Percentiles rank a stretch among this genome's conserved stretches.
These are phyloP conservation scores for Dissostichus mawsoni DNA, from an alignment of 2,113 vertebrate genomes.

Conservation along the genomic window DNA sequence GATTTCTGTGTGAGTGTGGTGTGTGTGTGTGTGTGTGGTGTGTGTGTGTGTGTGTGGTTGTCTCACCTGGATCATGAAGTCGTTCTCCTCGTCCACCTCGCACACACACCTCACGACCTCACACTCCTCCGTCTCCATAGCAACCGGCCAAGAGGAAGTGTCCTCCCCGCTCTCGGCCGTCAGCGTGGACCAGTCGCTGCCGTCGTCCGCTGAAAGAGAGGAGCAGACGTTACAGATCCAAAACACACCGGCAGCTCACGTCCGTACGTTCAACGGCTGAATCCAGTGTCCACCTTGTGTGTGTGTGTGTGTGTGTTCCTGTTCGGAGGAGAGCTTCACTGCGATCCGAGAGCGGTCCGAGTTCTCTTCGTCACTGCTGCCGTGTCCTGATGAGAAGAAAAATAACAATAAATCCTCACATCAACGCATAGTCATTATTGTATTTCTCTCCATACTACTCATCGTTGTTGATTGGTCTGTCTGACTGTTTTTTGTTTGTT, in stretches of 20 bases:
- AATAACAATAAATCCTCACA: rapidly evolving
- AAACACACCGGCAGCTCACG: not conserved
- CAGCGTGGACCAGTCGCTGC: constrained; percentile 93
- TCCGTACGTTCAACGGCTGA: not conserved
- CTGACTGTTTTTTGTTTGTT: no score
- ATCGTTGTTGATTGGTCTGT: no score
- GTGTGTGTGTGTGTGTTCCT: constrained; percentile 28
- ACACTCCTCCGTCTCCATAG: constrained; percentile 84
- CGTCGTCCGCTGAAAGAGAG: constrained; percentile 84
- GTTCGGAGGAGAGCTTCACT: constrained; percentile 81
- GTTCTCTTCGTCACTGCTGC: constrained; percentile 88
- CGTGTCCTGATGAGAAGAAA: constrained; percentile 72
- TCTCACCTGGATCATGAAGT: constrained; percentile 98
- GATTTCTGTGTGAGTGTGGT: not conserved
- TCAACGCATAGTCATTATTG: not conserved
- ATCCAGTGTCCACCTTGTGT: constrained; percentile 28
- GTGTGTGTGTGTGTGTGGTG: not conserved
- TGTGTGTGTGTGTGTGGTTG: not conserved
- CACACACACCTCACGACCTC: constrained; percentile 96
- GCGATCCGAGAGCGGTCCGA: constrained; percentile 81
- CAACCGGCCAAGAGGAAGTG: constrained; percentile 85
- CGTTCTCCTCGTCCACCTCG: constrained; percentile 96
- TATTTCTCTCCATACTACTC: not conserved
- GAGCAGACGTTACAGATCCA: not conserved
- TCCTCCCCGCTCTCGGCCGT: constrained; percentile 95